Percentiles rank a stretch among this genome's conserved stretches.
phyloP scores from a whole-genome alignment of 2,888 invertebrate genomes.

The Camptogramma bilineatum region DNA sequence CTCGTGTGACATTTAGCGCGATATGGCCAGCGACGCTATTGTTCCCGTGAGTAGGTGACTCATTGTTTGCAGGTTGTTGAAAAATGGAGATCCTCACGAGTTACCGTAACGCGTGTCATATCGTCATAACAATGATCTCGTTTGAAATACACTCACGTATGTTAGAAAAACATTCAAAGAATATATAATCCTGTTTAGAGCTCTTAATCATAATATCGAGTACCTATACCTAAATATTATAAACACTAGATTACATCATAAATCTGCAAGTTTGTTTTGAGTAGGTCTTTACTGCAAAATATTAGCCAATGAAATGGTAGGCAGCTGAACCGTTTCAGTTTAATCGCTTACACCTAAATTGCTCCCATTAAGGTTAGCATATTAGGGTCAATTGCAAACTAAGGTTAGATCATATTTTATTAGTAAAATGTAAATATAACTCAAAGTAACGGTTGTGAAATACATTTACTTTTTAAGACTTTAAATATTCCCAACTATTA shows the following conservation, averaged over 20 bases:
- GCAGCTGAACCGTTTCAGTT: conserved; percentile 5
- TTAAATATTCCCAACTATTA: too few species aligned
- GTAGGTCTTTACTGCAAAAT: not conserved
- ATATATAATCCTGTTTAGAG: not conserved
- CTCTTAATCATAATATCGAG: conserved; percentile 2
- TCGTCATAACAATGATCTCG: conserved; percentile 31
- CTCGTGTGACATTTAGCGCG: conserved; percentile 65
- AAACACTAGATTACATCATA: not conserved
- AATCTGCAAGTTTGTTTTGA: not conserved
- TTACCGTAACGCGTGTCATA: conserved; percentile 27
- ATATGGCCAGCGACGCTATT: conserved; percentile 65
- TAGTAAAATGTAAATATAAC: not conserved
- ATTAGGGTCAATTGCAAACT: not conserved
- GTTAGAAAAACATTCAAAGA: conserved; percentile 4
- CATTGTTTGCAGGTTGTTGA: conserved; percentile 46
- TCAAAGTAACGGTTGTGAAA: not conserved
- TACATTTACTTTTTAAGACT: too few species aligned
- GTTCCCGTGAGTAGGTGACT: conserved; percentile 58
- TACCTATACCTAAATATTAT: conserved; percentile 1
- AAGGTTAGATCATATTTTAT: not conserved
- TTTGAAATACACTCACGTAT: conserved; percentile 33
- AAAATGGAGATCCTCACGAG: conserved; percentile 21
- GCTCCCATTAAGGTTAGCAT: not conserved
- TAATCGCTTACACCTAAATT: not conserved
- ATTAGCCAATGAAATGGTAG: not conserved